phyloP scores from a whole-genome alignment of 2,113 vertebrate species.

The Gracilinanus agilis region DNA sequence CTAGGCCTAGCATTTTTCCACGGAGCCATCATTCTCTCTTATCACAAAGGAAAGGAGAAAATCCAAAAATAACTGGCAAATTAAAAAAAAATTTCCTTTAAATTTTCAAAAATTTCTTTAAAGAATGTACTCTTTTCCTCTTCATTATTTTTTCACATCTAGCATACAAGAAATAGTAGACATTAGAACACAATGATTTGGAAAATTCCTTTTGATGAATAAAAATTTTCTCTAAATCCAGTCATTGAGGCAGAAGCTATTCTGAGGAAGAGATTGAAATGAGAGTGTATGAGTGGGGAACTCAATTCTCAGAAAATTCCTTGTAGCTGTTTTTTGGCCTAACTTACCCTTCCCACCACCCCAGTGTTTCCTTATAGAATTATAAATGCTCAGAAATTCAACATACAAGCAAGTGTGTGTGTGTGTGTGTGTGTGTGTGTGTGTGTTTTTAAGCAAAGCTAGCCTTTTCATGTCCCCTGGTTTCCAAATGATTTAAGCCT shows the following conservation, averaged over 20 bases:
- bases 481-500: not conserved
- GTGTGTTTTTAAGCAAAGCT: not conserved
- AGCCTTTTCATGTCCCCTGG: not conserved
- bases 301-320: not conserved
- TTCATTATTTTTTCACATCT: not conserved
- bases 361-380: not conserved
- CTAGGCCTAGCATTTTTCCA: too few relatives aligned
- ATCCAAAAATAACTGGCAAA: not conserved
- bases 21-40: too few relatives aligned
- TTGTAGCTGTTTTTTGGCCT: not conserved
- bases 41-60: not conserved
- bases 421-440: too few relatives aligned
- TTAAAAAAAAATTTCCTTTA: not conserved
- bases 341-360: not conserved
- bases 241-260: not conserved
- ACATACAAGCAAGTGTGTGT: not conserved
- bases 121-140: not conserved
- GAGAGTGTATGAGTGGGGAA: not conserved
- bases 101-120: not conserved
- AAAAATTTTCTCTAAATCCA: not conserved
- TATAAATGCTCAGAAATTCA: not conserved
- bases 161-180: not conserved
- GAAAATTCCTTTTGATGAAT: not conserved
- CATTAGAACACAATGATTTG: not conserved
- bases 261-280: not conserved